phyloP scores from a whole-genome alignment of 1,140 invertebrate species.

The Drosophila bifasciata region DNA sequence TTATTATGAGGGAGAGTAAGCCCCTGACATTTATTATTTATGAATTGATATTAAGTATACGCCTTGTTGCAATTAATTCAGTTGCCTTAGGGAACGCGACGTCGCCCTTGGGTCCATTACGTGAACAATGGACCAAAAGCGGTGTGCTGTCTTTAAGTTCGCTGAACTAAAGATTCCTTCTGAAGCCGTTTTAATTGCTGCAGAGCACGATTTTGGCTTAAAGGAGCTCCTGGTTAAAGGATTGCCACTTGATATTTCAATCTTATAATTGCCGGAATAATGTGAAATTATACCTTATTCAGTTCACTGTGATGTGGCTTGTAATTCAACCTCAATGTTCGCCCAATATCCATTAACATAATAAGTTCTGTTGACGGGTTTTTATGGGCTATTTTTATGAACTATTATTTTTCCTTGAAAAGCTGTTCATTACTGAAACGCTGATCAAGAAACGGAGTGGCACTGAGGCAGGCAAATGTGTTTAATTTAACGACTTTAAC shows the following conservation, averaged over 20 bases:
- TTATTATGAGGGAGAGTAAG: constrained; percentile 39
- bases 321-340: constrained; percentile 3
- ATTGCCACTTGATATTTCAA: background rate
- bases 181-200: constrained; percentile 14
- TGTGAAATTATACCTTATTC: too few relatives aligned
- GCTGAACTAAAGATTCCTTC: constrained; percentile 19
- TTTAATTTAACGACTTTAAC: constrained; percentile 75
- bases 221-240: background rate
- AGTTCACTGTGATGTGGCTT: too few relatives aligned
- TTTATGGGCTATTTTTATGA: constrained; percentile 56
- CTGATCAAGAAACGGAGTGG: constrained; percentile 11
- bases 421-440: constrained; percentile 14
- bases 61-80: constrained; percentile 72
- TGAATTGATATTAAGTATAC: constrained; percentile 75
- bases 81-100: constrained; percentile 51
- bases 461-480: constrained; percentile 38
- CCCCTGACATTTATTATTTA: constrained; percentile 67
- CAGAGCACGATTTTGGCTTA: constrained; percentile 17
- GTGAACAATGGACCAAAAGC: constrained; percentile 28
- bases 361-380: constrained; percentile 20
- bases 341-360: constrained; percentile 40
- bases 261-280: too few relatives aligned
- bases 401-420: constrained; percentile 45
- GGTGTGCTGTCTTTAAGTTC: constrained; percentile 25
- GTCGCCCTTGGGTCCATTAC: constrained; percentile 42